These are phyloP conservation scores for Cervus canadensis DNA, from an alignment of 2,113 vertebrate species.

Conservation along the genomic window DNA sequence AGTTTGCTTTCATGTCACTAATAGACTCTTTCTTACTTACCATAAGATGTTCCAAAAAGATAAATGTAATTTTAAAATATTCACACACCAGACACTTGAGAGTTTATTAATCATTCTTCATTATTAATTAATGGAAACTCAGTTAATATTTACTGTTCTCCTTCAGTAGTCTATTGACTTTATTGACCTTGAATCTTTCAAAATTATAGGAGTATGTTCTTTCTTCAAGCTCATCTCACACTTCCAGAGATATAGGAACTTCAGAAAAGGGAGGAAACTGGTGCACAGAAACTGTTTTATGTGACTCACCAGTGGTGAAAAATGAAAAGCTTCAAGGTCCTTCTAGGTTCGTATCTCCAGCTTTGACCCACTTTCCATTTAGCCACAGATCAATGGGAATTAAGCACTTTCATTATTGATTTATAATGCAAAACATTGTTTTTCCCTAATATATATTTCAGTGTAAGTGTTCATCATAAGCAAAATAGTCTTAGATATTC, in stretches of 20 bases:
- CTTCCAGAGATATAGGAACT: not conserved
- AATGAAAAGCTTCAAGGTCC: not conserved
- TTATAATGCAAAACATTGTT: not conserved
- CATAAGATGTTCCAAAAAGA: not conserved
- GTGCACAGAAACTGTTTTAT: not conserved
- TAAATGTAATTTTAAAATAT: constrained; percentile 11
- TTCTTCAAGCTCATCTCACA: constrained; percentile 8
- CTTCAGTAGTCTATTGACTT: not conserved
- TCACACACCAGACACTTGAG: not conserved
- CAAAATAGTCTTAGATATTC: constrained; percentile 3
- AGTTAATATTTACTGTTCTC: not conserved
- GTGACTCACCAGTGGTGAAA: too few species aligned
- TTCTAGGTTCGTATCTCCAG: not conserved
- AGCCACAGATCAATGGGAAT: constrained; percentile 26
- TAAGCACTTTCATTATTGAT: constrained; percentile 8
- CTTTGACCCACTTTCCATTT: not conserved
- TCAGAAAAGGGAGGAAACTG: not conserved
- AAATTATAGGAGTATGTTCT: not conserved
- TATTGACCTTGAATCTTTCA: not conserved
- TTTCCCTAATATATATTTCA: not conserved
- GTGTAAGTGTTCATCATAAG: not conserved
- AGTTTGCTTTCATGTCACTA: not conserved
- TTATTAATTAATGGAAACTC: constrained; percentile 38
- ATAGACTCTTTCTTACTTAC: not conserved
- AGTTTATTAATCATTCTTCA: constrained; percentile 41